A percentile compares a stretch with the other conserved stretches of the same genome.
These are phyloP conservation scores for Callinectes sapidus DNA, from an alignment of 2,888 invertebrate species.

Conservation along the genomic window DNA sequence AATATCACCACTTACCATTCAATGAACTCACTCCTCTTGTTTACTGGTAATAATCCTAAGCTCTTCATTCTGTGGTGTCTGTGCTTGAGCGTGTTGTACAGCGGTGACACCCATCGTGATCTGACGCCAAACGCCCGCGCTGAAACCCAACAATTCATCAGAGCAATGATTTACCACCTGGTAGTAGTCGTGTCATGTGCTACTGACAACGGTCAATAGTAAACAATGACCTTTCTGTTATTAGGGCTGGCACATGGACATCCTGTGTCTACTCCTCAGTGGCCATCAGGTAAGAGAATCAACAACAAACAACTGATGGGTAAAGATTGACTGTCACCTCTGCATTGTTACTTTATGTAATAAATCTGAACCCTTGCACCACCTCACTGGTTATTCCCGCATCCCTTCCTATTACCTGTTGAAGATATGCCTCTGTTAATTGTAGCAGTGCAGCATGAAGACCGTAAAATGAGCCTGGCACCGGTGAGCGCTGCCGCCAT, in stretches of 20 bases:
- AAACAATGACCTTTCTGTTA: too few relatives aligned
- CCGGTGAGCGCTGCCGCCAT: not conserved
- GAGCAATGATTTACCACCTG: too few relatives aligned
- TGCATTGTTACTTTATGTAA: too few relatives aligned
- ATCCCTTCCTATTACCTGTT: not conserved
- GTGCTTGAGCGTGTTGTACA: not conserved
- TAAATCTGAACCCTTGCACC: not conserved
- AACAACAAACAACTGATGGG: not conserved
- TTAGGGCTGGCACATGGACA: too few relatives aligned
- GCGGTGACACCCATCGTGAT: constrained; percentile 50
- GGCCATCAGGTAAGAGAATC: not conserved
- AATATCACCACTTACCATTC: constrained; percentile 53
- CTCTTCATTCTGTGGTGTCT: constrained; percentile 46
- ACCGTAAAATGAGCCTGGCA: not conserved
- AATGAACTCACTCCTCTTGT: constrained; percentile 51
- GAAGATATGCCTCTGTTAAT: constrained; percentile 6
- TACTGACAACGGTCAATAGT: too few relatives aligned
- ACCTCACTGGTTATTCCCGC: not conserved
- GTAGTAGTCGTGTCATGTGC: too few relatives aligned
- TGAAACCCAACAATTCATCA: constrained; percentile 35
- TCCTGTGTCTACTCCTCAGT: too few relatives aligned
- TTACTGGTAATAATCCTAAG: constrained; percentile 4
- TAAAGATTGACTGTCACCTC: not conserved
- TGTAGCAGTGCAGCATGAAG: not conserved
- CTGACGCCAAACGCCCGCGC: constrained; percentile 51